Evolutionary conservation across 2,797 vertebrate genomes (phyloP).

Genomic region (Coluber constrictor): DNA sequence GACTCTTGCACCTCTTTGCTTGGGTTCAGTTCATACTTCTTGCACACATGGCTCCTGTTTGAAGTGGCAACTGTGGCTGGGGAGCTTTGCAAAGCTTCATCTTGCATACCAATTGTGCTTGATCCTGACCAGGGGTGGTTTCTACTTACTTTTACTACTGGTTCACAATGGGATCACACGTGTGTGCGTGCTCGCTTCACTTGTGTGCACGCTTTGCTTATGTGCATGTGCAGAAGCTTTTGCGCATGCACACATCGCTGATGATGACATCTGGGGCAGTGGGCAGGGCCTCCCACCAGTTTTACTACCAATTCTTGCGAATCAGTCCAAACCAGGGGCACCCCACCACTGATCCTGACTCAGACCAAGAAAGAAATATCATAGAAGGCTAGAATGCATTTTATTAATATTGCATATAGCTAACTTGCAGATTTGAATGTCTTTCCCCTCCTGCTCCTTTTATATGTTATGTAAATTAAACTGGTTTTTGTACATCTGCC

Average conservation of each 20-base stretch:
- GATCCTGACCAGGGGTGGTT: background rate
- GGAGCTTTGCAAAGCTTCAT: background rate
- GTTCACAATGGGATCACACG: too few species aligned
- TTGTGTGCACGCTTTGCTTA: too few species aligned
- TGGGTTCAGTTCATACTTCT: background rate
- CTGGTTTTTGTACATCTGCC: background rate
- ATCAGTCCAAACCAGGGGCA: too few species aligned
- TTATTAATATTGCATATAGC: background rate
- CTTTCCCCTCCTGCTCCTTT: background rate
- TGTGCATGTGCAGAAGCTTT: too few species aligned
- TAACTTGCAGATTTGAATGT: background rate
- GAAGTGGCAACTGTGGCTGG: background rate
- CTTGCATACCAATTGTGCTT: background rate
- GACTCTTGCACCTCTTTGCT: background rate
- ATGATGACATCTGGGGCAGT: too few species aligned
- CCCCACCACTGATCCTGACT: background rate
- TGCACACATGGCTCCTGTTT: background rate
- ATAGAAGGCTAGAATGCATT: background rate
- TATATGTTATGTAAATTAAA: background rate
- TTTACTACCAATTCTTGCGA: too few species aligned
- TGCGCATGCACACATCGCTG: too few species aligned
- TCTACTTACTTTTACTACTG: too few species aligned
- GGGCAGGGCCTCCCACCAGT: too few species aligned
- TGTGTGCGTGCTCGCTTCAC: too few species aligned
- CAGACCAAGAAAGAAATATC: background rate